phyloP scores from a whole-genome alignment of 2,797 vertebrate species.

The Hozukius guyotensis region DNA sequence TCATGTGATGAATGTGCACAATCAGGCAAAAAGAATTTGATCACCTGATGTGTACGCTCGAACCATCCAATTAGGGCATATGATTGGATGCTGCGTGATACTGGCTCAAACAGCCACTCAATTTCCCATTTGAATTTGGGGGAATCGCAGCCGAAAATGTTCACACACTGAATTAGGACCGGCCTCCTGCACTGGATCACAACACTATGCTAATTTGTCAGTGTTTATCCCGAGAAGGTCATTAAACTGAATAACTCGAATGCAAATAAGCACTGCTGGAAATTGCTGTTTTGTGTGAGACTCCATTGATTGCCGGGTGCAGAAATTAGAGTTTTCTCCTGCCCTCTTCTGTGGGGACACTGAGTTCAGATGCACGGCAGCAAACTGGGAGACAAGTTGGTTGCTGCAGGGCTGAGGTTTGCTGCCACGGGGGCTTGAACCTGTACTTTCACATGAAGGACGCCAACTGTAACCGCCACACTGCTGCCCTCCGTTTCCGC shows the following conservation, averaged over 20 bases:
- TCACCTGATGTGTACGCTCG: neutral
- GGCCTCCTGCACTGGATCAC: conserved; percentile 31
- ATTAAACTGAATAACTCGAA: conserved; percentile 44
- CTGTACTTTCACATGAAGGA: neutral
- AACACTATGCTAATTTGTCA: conserved; percentile 48
- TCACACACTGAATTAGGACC: conserved; percentile 40
- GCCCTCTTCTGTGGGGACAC: neutral
- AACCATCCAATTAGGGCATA: neutral
- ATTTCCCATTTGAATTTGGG: conserved; percentile 8
- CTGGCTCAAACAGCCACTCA: neutral
- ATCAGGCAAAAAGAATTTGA: conserved; percentile 9
- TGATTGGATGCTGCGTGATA: neutral
- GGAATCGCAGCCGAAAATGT: conserved; percentile 11
- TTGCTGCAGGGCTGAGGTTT: neutral
- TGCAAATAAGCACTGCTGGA: conserved; percentile 36
- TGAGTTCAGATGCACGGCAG: conserved; percentile 1
- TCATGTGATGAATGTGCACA: conserved; percentile 37
- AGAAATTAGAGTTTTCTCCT: neutral
- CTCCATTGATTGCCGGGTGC: neutral
- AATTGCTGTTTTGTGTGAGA: neutral
- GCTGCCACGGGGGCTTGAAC: neutral
- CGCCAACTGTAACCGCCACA: neutral
- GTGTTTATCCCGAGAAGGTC: conserved; percentile 44
- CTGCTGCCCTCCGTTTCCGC: neutral
- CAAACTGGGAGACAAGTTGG: neutral